Evolutionary conservation across 2,888 invertebrate genomes (phyloP).

Genomic region (Caenorhabditis plicata): DNA sequence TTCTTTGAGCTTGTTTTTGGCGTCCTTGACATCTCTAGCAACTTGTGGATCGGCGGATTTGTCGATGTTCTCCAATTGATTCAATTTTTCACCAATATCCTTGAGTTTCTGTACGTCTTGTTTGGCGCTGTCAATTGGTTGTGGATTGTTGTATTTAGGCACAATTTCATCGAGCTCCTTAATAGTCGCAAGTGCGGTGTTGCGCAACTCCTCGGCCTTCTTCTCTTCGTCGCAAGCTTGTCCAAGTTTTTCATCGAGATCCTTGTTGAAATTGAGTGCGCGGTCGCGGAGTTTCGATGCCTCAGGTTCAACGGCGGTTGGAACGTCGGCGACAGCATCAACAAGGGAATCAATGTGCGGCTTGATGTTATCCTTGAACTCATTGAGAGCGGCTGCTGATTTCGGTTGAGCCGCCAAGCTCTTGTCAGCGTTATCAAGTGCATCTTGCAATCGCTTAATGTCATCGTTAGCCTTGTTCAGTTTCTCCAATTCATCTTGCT

Average conservation of each 20-base stretch:
- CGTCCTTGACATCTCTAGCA: slow-evolving; percentile 29
- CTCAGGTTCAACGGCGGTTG: slow-evolving; percentile 1
- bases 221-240: slow-evolving; percentile 6
- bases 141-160: slow-evolving; percentile 7
- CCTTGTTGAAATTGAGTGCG: slow-evolving; percentile 3
- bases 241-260: slow-evolving; percentile 2
- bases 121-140: slow-evolving; percentile 19
- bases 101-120: slow-evolving; percentile 12
- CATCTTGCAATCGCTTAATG: slow-evolving; percentile 12
- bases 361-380: slow-evolving; percentile 11
- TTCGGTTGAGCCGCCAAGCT: slow-evolving; percentile 7
- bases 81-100: slow-evolving; percentile 9
- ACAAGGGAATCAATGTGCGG: slow-evolving; percentile 1
- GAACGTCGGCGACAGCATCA: not conserved
- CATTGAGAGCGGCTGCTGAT: slow-evolving; percentile 6
- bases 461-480: slow-evolving; percentile 4
- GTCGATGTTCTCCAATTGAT: slow-evolving; percentile 8
- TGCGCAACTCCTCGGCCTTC: slow-evolving; percentile 7
- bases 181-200: slow-evolving; percentile 1
- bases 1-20: slow-evolving; percentile 31
- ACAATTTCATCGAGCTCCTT: slow-evolving; percentile 6
- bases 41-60: slow-evolving; percentile 26
- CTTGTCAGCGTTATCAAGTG: slow-evolving; percentile 12
- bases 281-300: slow-evolving; percentile 3
- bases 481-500: slow-evolving; percentile 16